Evolutionary conservation across 2,888 invertebrate species (phyloP).

Genomic region (Meganola albula): DNA sequence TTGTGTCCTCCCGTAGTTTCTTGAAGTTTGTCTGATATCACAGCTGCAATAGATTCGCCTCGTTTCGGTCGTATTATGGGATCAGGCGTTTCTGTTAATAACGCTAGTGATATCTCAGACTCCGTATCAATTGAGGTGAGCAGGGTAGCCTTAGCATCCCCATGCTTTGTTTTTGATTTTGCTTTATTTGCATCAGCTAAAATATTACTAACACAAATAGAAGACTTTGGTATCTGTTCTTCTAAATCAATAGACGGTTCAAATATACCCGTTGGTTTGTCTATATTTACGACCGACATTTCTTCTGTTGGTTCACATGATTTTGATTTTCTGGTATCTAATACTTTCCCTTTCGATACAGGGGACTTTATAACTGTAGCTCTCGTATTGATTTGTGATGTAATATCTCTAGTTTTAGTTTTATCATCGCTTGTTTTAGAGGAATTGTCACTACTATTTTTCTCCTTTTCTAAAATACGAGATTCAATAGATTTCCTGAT

Average conservation of each 20-base stretch:
- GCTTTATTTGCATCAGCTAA: conserved; percentile 58
- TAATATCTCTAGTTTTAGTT: conserved; percentile 49
- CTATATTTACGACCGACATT: conserved; percentile 58
- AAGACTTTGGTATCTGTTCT: conserved; percentile 80
- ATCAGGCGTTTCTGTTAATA: conserved; percentile 62
- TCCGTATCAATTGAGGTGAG: conserved; percentile 59
- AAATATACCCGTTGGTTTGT: conserved; percentile 82
- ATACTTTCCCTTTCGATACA: conserved; percentile 67
- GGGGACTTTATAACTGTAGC: conserved; percentile 79
- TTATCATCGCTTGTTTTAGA: conserved; percentile 51
- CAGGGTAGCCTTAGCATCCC: conserved; percentile 40
- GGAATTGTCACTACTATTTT: conserved; percentile 39
- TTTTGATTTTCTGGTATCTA: conserved; percentile 67
- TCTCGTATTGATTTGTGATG: conserved; percentile 61
- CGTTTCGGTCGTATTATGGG: conserved; percentile 62
- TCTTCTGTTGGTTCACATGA: conserved; percentile 39
- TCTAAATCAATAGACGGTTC: conserved; percentile 83
- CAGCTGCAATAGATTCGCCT: conserved; percentile 68
- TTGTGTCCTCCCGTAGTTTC: conserved; percentile 67
- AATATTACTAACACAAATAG: conserved; percentile 65
- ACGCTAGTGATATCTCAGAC: conserved; percentile 59
- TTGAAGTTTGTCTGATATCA: conserved; percentile 69
- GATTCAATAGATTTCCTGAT: conserved; percentile 72
- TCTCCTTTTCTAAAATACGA: conserved; percentile 67
- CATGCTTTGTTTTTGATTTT: conserved; percentile 48